Evolutionary conservation across 2,113 vertebrate genomes (phyloP), one percentile per base, ranked within the genome.

Genomic region (Ctenomys sociabilis): DNA sequence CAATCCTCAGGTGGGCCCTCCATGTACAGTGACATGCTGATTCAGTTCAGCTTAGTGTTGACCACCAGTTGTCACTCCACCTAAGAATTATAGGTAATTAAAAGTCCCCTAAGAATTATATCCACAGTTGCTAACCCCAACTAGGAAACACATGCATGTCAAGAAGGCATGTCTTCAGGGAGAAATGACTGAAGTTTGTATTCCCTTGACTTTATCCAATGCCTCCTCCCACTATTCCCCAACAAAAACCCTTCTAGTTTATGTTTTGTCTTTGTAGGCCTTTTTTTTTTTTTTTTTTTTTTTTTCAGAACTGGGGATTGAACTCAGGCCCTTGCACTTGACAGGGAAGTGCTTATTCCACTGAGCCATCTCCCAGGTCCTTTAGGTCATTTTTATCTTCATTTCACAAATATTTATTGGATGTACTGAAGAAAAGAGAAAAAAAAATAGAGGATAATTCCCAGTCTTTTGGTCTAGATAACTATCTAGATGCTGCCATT

Each of bases 301-400:
- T n/a, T n/a, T n/a, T n/a, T n/a, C n/a, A n/a, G n/a, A n/a, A n/a
- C n/a, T n/a, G n/a, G n/a, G n/a, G n/a, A n/a, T n/a, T n/a, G n/a
- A n/a, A n/a, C n/a, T n/a, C n/a, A n/a, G n/a, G n/a, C n/a, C n/a
- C n/a, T n/a, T n/a, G n/a, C n/a, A n/a, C n/a, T n/a, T n/a, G n/a
- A n/a, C n/a, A n/a, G n/a, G n/a, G n/a, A n/a, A n/a, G n/a, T n/a
- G n/a, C n/a, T n/a, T n/a, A n/a, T n/a, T n/a, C n/a, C n/a, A n/a
- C n/a, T n/a, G n/a, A n/a, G n/a, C n/a, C n/a, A n/a, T n/a, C n/a
- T n/a, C n/a, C n/a, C n/a, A n/a, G n/a, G n/a, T n/a, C n/a, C n/a
- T n/a, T n/a, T n/a, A n/a, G 83, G 30, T 75, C 45, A 82, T 78
- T 70, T 86, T 91, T 35, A 80, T 84, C 92, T 88, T 82, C 64